These are phyloP conservation scores for Nansenia antarctica DNA, from an alignment of 2,113 vertebrate species.

Conservation along the genomic window DNA sequence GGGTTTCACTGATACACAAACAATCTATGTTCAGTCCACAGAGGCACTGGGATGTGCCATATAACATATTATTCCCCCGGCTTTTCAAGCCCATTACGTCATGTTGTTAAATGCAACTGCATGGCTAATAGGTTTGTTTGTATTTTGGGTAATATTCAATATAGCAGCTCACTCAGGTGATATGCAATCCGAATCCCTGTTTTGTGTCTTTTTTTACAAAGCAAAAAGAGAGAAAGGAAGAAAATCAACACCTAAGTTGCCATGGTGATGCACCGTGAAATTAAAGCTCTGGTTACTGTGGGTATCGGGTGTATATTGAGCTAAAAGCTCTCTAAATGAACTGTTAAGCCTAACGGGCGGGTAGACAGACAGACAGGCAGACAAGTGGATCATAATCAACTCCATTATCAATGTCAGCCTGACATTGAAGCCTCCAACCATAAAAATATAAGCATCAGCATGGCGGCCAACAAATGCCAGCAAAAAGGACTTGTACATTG, in stretches of 20 bases:
- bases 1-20: neutral
- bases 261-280: conserved; percentile 56
- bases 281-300: conserved; percentile 49
- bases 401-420: no score
- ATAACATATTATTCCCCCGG: neutral
- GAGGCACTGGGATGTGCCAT: neutral
- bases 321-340: conserved; percentile 68
- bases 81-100: neutral
- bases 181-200: conserved; percentile 19
- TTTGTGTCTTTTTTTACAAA: conserved; percentile 31
- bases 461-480: no score
- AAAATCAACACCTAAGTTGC: conserved; percentile 59
- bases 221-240: conserved; percentile 37
- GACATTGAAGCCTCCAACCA: no score
- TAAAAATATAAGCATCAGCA: no score
- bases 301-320: conserved; percentile 55
- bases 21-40: neutral
- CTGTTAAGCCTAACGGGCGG: conserved; percentile 47
- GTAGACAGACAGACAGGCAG: conserved; percentile 10
- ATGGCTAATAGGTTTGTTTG: neutral
- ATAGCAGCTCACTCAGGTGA: neutral
- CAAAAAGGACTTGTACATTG: no score
- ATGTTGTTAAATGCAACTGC: neutral
- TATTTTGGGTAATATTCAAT: neutral
- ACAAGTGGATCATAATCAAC: conserved; percentile 12